Evolutionary conservation across 2,797 vertebrate genomes (phyloP).

Genomic region (Coccyzus lansbergi): DNA sequence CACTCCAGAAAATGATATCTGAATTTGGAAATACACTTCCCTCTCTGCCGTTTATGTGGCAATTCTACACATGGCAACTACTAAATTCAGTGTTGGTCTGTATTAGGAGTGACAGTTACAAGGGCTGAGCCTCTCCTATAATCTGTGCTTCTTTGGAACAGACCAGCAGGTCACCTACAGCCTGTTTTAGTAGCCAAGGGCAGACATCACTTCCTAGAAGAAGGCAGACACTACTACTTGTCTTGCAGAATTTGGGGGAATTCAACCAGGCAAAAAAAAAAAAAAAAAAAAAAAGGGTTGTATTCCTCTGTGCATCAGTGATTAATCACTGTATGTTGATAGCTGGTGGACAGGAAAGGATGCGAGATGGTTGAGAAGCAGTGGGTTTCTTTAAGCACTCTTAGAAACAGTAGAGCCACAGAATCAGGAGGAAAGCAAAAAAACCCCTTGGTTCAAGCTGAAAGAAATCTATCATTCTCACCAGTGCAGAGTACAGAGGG

Average conservation of each 20-base stretch:
- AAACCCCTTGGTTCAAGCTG: not conserved
- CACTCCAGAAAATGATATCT: not conserved
- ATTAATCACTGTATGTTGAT: not conserved
- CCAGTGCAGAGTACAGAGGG: no score
- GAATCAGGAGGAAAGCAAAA: not conserved
- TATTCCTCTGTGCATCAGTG: not conserved
- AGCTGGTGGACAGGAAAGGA: not conserved
- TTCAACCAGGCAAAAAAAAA: not conserved
- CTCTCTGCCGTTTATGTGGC: not conserved
- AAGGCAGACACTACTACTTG: not conserved
- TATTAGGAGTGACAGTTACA: not conserved
- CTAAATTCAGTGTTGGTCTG: not conserved
- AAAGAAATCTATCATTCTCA: no score
- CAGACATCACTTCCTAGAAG: not conserved
- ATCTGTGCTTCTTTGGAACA: not conserved
- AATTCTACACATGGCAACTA: not conserved
- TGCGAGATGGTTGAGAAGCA: not conserved
- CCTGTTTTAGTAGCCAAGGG: not conserved
- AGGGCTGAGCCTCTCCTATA: not conserved
- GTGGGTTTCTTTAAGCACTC: not conserved
- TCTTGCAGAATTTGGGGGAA: not conserved
- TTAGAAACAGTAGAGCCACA: not conserved
- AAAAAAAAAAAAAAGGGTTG: not conserved
- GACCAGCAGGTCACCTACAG: not conserved
- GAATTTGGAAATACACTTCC: not conserved